Evolutionary conservation across 2,888 invertebrate genomes (phyloP).

Genomic region (Frankliniella intonsa): DNA sequence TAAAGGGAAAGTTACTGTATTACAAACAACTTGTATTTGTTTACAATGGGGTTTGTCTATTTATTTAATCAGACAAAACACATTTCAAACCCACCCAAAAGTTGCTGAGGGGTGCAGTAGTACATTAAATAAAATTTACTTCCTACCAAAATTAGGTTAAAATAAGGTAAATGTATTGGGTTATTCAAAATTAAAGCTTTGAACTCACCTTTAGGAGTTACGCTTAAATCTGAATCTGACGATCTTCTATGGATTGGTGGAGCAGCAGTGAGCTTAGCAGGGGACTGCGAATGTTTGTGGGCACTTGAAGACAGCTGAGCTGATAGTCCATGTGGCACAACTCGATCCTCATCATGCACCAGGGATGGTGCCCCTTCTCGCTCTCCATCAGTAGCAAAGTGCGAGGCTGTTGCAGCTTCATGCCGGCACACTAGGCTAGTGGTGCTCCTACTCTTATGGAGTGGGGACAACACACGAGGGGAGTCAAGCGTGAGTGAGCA

Average conservation of each 20-base stretch:
- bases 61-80: too few relatives aligned
- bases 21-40: too few relatives aligned
- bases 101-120: too few relatives aligned
- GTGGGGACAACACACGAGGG: conserved; percentile 23
- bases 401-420: conserved; percentile 21
- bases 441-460: conserved; percentile 24
- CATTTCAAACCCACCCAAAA: too few relatives aligned
- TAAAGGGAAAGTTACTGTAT: too few relatives aligned
- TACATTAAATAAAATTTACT: too few relatives aligned
- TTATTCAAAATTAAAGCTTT: neutral
- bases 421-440: conserved; percentile 25
- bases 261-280: conserved; percentile 49
- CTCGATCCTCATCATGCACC: conserved; percentile 30
- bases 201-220: conserved; percentile 84
- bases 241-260: conserved; percentile 67
- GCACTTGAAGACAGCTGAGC: conserved; percentile 33
- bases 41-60: too few relatives aligned
- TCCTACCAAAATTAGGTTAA: too few relatives aligned
- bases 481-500: conserved; percentile 22
- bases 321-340: neutral
- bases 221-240: conserved; percentile 89
- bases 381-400: neutral
- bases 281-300: conserved; percentile 53
- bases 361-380: neutral
- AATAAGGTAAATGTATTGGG: too few relatives aligned